Evolutionary conservation across 2,113 vertebrate genomes (phyloP), one percentile per base, ranked within the genome.

Genomic region (Alligator sinensis): DNA sequence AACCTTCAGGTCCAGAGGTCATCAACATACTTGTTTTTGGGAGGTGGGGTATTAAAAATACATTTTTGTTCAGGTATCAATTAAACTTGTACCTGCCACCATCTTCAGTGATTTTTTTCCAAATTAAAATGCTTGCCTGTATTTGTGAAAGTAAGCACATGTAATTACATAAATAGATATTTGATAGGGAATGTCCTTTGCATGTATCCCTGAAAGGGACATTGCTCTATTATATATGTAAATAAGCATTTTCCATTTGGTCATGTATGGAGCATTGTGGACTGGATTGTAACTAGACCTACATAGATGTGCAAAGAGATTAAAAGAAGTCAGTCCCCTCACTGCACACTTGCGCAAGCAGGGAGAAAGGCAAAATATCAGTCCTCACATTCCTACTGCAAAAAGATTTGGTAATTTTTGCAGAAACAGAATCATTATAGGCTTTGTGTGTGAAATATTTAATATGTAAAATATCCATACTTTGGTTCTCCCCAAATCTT

Each of bases 381-480:
- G 66, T n/a, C n/a, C 17, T 30, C 30, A 30, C 9, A 3, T 34
- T 30, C 17, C n/a, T 30, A 68, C 16, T 30, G n/a, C 30, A 68
- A 18, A 66, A 68, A 68, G n/a, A 14, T 9, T 34, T 68, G n/a
- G n/a, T 28, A 34, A 30, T 30, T 11, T 10, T 22, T 47, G 38
- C 38, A 38, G 38, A 5, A 38, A 38, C 30, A n/a, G 19, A 8
- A 11, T n/a, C n/a, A 83, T 76, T 24, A 55, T 34, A 58, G 5
- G 1, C 0, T 7, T 0, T 76, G 55, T 11, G 38, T 28, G 11
- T 86, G n/a, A 61, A 25, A 6, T 5, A 11, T 2, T n/a, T 3
- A 47, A 47, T 47, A 47, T 47, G 47, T 47, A 47, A 47, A 47
- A 47, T 4, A 38, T 22, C 30, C n/a, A 6, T 27, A 11, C 58